Conservation (phyloP, 2,888 invertebrate genomes). For the Orchestes rusci region DNA sequence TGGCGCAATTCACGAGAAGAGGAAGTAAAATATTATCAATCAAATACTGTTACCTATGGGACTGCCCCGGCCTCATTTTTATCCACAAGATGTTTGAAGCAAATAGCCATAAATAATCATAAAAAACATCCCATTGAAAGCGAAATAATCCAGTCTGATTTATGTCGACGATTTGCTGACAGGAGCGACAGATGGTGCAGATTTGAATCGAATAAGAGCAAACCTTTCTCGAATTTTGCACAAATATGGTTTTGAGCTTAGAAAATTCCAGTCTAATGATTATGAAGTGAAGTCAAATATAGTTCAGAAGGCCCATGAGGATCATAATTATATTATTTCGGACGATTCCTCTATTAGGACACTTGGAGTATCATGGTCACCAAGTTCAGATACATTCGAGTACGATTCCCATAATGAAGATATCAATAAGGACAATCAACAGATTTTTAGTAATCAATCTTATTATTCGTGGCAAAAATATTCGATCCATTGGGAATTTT, state of each 20-base stretch:
- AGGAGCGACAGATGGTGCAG: neutral
- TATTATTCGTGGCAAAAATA: slow-evolving; percentile 20
- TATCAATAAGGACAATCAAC: neutral
- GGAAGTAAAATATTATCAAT: neutral
- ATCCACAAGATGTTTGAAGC: slow-evolving; percentile 12
- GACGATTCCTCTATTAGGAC: slow-evolving; percentile 17
- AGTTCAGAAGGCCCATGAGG: neutral
- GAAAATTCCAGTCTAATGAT: slow-evolving; percentile 11
- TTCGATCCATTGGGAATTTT: slow-evolving; percentile 25
- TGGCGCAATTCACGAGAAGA: slow-evolving; percentile 12
- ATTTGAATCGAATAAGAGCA: neutral
- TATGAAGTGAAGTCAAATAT: neutral
- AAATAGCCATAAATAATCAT: slow-evolving; percentile 2
- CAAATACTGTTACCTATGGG: neutral
- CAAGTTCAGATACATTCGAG: slow-evolving; percentile 15
- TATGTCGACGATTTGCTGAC: slow-evolving; percentile 7
- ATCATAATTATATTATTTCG: slow-evolving; percentile 4
- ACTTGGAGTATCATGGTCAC: slow-evolving; percentile 21
- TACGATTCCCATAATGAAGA: slow-evolving; percentile 6
- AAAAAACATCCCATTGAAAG: slow-evolving; percentile 1
- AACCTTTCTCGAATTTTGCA: slow-evolving; percentile 2
- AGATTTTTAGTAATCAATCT: slow-evolving; percentile 19
- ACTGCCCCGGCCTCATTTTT: slow-evolving; percentile 17
- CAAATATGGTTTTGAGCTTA: too few species aligned
- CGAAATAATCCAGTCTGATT: slow-evolving; percentile 3